Evolutionary conservation across 2,888 invertebrate genomes (phyloP), one percentile per base, ranked within the genome.

Genomic region (Noctua comes): DNA sequence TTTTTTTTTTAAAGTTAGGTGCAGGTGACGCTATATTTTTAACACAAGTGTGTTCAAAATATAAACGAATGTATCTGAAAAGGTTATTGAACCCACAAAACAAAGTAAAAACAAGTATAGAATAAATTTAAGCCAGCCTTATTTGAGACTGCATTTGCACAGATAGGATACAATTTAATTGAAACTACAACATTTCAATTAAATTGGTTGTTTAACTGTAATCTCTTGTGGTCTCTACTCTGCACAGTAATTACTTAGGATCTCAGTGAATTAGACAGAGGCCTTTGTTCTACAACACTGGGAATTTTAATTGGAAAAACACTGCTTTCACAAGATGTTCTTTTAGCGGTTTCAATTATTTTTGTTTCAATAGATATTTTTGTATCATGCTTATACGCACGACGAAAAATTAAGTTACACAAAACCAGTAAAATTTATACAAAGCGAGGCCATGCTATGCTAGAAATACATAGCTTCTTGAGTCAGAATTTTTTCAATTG

Each of bases 191-290:
- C 36, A 36, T 82, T 69, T 78, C 70, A 73, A 54, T 82, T 72
- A 72, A 69, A 72, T 31, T 69, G 46, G 13, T 46, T 31, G 66
- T 40, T 31, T 40, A 10, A 65, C 48, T 68, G 54, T 57, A 66
- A 79, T 82, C 73, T 36, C 40, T 43, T 57, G 71, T 48, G 79
- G 73, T 71, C 1, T 83, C 1, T 21, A 71, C 46, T n/a, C 21
- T 62, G 54, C 16, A 27, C 43, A 51, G 43, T 68, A 73, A 78
- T 82, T 57, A 70, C 83, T 78, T 62, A 82, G 69, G 59, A 64
- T 77, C n/a, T 36, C 24, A 31, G 18, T 27, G 57, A 72, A 77
- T 82, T 68, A 68, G 24, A n/a, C n/a, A 65, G 48, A 24, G 1
- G 1, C 51, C 27, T 65, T 82, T 69, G 57, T 65, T n/a, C 27